phyloP scores from a whole-genome alignment of 1,140 invertebrate species.

The Drosophila ohnishii region DNA sequence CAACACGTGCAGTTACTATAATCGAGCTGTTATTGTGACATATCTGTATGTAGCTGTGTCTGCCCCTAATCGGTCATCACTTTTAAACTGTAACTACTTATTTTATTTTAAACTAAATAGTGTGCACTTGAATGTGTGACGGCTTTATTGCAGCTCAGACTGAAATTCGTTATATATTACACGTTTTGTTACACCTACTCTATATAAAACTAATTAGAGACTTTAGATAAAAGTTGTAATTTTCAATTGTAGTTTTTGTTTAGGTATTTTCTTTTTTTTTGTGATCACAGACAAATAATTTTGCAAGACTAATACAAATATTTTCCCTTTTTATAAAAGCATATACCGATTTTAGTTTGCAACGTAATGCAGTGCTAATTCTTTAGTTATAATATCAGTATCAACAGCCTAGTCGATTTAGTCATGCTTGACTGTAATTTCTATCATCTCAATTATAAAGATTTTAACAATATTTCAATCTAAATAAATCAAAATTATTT shows the following conservation, averaged over 20 bases:
- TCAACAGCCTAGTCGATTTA: too few species aligned
- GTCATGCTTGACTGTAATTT: too few species aligned
- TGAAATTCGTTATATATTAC: background rate
- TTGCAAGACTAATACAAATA: too few species aligned
- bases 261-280: background rate
- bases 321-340: too few species aligned
- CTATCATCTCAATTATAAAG: too few species aligned
- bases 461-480: too few species aligned
- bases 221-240: background rate
- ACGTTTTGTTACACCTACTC: background rate
- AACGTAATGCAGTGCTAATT: too few species aligned
- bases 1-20: slow-evolving; percentile 21
- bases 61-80: slow-evolving; percentile 7
- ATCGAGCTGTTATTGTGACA: slow-evolving; percentile 12
- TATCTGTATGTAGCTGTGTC: background rate
- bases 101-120: slow-evolving; percentile 2
- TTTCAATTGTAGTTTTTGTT: background rate
- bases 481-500: too few species aligned
- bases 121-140: background rate
- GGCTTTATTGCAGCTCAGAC: background rate
- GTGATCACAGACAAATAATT: background rate
- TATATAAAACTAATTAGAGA: background rate
- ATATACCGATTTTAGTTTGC: too few species aligned
- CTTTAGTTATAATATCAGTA: too few species aligned
- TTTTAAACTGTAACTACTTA: slow-evolving; percentile 5